phyloP scores from a whole-genome alignment of 1,140 invertebrate species.

The Drosophila parabipectinata region DNA sequence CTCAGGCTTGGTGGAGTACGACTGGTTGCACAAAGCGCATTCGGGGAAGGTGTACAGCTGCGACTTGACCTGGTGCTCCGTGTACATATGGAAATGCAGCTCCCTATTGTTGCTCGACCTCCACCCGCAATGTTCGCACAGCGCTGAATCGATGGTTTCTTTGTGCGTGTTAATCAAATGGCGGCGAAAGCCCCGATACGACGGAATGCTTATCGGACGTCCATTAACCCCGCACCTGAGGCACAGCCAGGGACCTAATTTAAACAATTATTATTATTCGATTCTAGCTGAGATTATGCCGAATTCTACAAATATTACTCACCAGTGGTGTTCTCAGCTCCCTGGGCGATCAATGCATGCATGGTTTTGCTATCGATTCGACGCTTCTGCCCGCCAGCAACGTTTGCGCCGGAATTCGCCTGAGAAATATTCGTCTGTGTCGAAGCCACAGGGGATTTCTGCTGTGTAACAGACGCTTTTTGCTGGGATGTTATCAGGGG shows the following conservation, averaged over 20 bases:
- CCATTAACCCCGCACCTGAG: constrained; percentile 87
- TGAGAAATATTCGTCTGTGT: constrained; percentile 16
- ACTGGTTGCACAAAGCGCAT: constrained; percentile 90
- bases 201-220: constrained; percentile 88
- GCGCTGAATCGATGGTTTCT: constrained; percentile 90
- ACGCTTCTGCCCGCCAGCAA: constrained; percentile 67
- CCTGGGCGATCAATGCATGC: constrained; percentile 84
- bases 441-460: constrained; percentile 21
- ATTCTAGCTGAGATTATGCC: background rate
- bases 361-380: constrained; percentile 84
- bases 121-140: constrained; percentile 94
- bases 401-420: constrained; percentile 75
- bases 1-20: constrained; percentile 87
- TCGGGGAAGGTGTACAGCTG: constrained; percentile 89
- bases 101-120: constrained; percentile 90
- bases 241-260: constrained; percentile 88
- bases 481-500: constrained; percentile 66
- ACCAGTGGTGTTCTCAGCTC: constrained; percentile 85
- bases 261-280: background rate
- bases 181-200: constrained; percentile 90
- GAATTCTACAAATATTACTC: background rate
- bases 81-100: constrained; percentile 91
- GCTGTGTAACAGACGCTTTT: constrained; percentile 38
- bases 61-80: constrained; percentile 90
- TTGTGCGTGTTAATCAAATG: constrained; percentile 93